Base-by-base conservation (phyloP, 1,140 invertebrate genomes). In the Melitaea cinxia region DNA sequence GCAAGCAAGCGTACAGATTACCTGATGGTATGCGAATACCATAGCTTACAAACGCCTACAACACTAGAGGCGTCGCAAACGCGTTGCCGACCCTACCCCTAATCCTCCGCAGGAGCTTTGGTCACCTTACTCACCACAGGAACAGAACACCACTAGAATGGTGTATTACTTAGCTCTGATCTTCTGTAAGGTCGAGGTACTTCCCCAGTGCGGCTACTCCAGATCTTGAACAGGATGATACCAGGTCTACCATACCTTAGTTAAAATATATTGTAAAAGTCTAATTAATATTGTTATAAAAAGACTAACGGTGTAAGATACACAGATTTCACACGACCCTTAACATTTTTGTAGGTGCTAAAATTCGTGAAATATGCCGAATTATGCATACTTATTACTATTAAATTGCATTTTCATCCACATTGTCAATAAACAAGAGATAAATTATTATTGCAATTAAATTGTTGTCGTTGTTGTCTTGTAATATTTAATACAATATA, bases 261-360 rank as follows among this genome's bases (percentile, higher is more conserved):
- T 9, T 9, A 6, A 7, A 4, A 33, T 33, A 33, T 33, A 33
- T 33, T 33, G 6, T 4, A 26, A 26, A 26, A 10, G 12, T 9
- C 7, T 33, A 33, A 33, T 10, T 33, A 33, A 7, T n/a, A n/a
- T 4, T 2, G 23, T 47, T 47, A 23, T 9, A 47, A 47, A 21
- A 21, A 45, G n/a, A 7, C 4, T n/a, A 10, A 52, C 72, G 63
- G 73, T 80, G 72, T 80, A 30, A 77, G 6, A 28, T 21, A 0
- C 37, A n/a, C 7, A 33, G 6, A 19, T 58, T 28, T 53, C 72
- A 72, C 65, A 58, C 61, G 63, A 72, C 64, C 76, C 78, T 80
- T 80, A 73, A 75, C 63, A 82, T 78, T 75, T 62, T 77, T 70
- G 49, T 58, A 76, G 72, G 76, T 82, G 78, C 73, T 70, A 80